Percentiles rank a stretch among this genome's conserved stretches.
These are phyloP conservation scores for Diarsia mendica DNA, from an alignment of 2,888 invertebrate genomes.

Conservation along the genomic window DNA sequence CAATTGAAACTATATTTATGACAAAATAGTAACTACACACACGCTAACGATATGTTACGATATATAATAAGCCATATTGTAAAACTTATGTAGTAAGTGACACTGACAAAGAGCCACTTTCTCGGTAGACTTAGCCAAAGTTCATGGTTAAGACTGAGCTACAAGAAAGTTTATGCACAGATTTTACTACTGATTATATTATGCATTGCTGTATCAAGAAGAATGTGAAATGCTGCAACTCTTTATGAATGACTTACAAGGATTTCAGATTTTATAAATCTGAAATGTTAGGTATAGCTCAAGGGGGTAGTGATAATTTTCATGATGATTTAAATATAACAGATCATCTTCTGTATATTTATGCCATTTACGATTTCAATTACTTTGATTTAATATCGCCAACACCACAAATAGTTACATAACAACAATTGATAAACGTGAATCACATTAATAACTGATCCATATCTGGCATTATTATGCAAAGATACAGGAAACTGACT, in stretches of 20 bases:
- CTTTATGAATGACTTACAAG: not conserved
- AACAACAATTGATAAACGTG: not conserved
- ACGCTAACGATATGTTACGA: slow-evolving; percentile 57
- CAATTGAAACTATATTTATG: slow-evolving; percentile 65
- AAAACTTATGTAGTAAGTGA: slow-evolving; percentile 43
- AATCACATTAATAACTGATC: slow-evolving; percentile 4
- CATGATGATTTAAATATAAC: not conserved
- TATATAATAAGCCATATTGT: slow-evolving; percentile 50
- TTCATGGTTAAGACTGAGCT: slow-evolving; percentile 45
- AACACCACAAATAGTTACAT: slow-evolving; percentile 1
- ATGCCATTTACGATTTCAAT: not conserved
- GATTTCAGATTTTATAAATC: not conserved
- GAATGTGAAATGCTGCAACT: not conserved
- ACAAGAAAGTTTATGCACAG: slow-evolving; percentile 35
- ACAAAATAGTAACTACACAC: slow-evolving; percentile 58
- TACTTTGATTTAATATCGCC: not conserved
- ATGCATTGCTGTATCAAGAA: not conserved
- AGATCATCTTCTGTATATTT: too few relatives aligned
- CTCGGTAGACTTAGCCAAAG: slow-evolving; percentile 30
- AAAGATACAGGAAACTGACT: slow-evolving; percentile 11
- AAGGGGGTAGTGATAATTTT: too few relatives aligned
- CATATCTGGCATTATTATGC: slow-evolving; percentile 9
- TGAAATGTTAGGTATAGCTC: not conserved
- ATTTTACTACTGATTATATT: slow-evolving; percentile 6
- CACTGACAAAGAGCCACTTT: slow-evolving; percentile 32